Conservation (phyloP, 2,113 vertebrate genomes). For the Oreochromis spilurus region DNA sequence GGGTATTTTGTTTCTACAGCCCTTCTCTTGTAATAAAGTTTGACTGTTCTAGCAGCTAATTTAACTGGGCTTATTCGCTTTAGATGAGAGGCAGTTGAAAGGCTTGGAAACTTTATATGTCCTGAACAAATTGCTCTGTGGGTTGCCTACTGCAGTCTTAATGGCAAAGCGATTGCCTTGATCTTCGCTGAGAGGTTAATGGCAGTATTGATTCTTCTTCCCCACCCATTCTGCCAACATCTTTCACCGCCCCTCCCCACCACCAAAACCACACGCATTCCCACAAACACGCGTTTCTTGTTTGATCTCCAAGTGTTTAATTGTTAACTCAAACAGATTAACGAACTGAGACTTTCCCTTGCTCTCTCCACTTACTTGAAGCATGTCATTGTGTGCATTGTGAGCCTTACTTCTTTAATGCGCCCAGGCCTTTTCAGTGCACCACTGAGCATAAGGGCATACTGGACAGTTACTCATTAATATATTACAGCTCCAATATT, state of each 20-base stretch:
- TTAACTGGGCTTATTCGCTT: slow-evolving; percentile 12
- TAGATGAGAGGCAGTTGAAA: slow-evolving; percentile 34
- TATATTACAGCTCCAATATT: slow-evolving; percentile 32
- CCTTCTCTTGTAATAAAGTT: slow-evolving; percentile 16
- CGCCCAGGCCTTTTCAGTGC: not conserved
- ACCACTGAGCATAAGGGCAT: slow-evolving; percentile 21
- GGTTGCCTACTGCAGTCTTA: not conserved
- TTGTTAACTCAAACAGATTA: slow-evolving; percentile 49
- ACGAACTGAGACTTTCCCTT: slow-evolving; percentile 17
- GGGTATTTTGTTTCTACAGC: slow-evolving; percentile 11
- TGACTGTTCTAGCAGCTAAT: not conserved
- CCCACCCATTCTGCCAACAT: not conserved
- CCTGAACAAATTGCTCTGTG: slow-evolving; percentile 29
- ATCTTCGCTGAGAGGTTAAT: slow-evolving; percentile 35
- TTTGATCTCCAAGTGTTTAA: slow-evolving; percentile 29
- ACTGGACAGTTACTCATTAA: slow-evolving; percentile 61
- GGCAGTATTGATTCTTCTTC: slow-evolving; percentile 30
- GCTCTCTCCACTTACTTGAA: not conserved
- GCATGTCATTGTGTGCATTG: not conserved
- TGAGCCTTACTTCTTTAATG: not conserved
- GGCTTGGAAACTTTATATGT: slow-evolving; percentile 22
- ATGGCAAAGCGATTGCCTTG: slow-evolving; percentile 24
- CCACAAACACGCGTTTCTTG: not conserved
- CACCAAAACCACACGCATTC: not conserved
- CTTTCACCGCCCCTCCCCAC: not conserved